Percentiles rank a stretch among this genome's conserved stretches.
phyloP scores from a whole-genome alignment of 2,797 vertebrate genomes.

The Enoplosus armatus region DNA sequence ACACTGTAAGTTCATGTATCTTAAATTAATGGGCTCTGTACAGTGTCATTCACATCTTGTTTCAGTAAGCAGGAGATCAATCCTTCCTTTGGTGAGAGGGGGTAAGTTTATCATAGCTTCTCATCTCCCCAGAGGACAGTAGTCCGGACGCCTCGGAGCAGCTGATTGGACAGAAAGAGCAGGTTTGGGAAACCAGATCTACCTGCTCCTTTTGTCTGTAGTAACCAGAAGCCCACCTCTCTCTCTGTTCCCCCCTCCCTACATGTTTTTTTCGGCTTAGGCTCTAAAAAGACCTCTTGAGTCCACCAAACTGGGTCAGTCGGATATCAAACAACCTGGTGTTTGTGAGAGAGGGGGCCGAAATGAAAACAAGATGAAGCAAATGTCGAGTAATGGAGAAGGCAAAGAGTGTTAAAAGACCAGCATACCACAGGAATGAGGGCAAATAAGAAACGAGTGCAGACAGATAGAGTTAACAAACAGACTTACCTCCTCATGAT shows the following conservation, averaged over 20 bases:
- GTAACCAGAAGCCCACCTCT: constrained; percentile 71
- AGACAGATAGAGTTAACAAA: neutral
- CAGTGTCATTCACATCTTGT: constrained; percentile 3
- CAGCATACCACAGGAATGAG: neutral
- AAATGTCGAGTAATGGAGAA: constrained; percentile 45
- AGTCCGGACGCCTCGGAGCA: constrained; percentile 34
- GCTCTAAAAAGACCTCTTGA: constrained; percentile 44
- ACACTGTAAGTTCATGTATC: neutral
- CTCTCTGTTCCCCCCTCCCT: neutral
- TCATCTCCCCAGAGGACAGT: constrained; percentile 35
- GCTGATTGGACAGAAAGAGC: constrained; percentile 59
- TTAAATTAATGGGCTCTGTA: neutral
- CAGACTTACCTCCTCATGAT: constrained; percentile 85
- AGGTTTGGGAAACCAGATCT: constrained; percentile 73
- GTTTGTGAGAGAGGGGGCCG: constrained; percentile 45
- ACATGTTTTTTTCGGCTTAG: constrained; percentile 3
- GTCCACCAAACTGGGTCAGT: constrained; percentile 65
- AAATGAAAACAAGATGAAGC: constrained; percentile 43
- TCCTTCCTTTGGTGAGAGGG: constrained; percentile 19
- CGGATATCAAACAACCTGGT: constrained; percentile 36
- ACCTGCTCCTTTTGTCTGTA: constrained; percentile 65
- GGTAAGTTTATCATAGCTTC: constrained; percentile 46
- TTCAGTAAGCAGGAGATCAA: neutral
- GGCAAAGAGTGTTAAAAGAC: constrained; percentile 18
- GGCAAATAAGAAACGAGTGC: neutral